These are phyloP conservation scores for Donacobius atricapilla DNA, from an alignment of 2,113 vertebrate genomes.

Conservation along the genomic window DNA sequence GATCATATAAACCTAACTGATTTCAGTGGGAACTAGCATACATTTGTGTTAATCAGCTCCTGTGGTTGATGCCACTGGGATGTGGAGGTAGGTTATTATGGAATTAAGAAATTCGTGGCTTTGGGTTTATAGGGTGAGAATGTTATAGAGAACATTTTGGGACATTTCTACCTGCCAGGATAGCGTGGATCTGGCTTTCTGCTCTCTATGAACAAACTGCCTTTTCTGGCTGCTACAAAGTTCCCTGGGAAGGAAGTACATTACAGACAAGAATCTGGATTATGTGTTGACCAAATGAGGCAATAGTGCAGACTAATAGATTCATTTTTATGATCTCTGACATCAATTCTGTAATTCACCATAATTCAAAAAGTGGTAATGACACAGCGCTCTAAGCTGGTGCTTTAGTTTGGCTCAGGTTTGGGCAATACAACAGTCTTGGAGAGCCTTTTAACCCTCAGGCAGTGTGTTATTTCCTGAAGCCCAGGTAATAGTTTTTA, in stretches of 20 bases:
- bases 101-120: background rate
- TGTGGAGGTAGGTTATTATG: background rate
- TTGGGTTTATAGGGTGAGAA: background rate
- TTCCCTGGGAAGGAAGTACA: background rate
- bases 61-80: background rate
- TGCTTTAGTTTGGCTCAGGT: background rate
- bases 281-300: background rate
- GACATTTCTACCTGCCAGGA: background rate
- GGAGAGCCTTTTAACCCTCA: background rate
- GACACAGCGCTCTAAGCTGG: background rate
- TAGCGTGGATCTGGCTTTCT: background rate
- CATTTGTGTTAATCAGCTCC: background rate
- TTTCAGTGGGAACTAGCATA: background rate
- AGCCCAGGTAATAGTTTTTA: background rate
- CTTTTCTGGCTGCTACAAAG: background rate
- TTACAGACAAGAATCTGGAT: background rate
- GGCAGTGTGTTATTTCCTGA: background rate
- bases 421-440: background rate
- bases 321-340: background rate
- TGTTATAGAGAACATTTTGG: background rate
- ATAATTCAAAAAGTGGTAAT: background rate
- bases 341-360: background rate
- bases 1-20: background rate
- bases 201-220: background rate
- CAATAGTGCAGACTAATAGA: background rate